Conservation (phyloP, 2,888 invertebrate genomes). For the Dolichomitus sp. region DNA sequence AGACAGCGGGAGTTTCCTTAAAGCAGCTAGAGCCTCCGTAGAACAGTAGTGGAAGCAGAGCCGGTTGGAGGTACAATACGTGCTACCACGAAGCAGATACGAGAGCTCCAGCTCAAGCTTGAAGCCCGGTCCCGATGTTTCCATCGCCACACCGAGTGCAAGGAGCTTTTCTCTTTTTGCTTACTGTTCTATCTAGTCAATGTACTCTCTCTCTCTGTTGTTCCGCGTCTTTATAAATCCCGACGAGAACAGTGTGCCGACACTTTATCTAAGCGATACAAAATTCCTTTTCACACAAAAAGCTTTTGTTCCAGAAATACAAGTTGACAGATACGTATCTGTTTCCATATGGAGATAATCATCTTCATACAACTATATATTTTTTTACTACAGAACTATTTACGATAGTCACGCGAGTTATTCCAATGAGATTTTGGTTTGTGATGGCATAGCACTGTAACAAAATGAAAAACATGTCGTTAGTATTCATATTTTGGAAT, state of each 20-base stretch:
- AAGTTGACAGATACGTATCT: not conserved
- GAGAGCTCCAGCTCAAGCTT: constrained; percentile 24
- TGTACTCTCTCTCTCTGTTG: not conserved
- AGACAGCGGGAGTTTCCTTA: constrained; percentile 50
- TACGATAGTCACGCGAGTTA: not conserved
- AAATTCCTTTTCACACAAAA: not conserved
- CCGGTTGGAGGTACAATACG: constrained; percentile 36
- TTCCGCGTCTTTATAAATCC: not conserved
- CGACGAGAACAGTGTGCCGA: not conserved
- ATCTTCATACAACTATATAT: too few relatives aligned
- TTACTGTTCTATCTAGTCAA: constrained; percentile 1
- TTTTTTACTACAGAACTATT: not conserved
- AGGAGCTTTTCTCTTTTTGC: constrained; percentile 32
- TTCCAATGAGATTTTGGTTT: not conserved
- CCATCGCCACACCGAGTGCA: constrained; percentile 37
- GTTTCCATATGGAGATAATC: not conserved
- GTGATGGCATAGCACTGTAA: not conserved
- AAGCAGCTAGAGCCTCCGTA: constrained; percentile 24
- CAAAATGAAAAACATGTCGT: not conserved
- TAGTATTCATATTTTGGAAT: not conserved
- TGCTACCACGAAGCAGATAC: constrained; percentile 33
- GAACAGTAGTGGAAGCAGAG: constrained; percentile 32
- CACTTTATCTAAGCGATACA: not conserved
- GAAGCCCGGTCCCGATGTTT: constrained; percentile 42
- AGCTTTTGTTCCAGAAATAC: not conserved